These are phyloP conservation scores for Drosophila picticornis DNA, from an alignment of 2,888 invertebrate species.

Conservation along the genomic window DNA sequence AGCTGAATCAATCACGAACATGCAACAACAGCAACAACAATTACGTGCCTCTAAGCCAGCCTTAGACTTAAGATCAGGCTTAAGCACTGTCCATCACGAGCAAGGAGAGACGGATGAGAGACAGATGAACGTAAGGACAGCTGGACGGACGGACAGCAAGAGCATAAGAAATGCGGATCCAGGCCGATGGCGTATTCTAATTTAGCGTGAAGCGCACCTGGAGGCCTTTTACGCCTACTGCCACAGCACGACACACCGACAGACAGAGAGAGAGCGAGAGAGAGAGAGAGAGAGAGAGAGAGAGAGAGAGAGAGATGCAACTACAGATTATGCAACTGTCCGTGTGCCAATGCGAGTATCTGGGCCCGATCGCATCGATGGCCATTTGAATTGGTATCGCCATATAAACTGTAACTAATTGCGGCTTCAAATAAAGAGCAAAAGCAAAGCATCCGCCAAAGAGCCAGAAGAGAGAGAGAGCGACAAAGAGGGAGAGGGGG, in stretches of 20 bases:
- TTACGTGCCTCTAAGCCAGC: slow-evolving; percentile 15
- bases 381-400: slow-evolving; percentile 67
- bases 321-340: slow-evolving; percentile 45
- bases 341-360: slow-evolving; percentile 32
- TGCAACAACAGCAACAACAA: slow-evolving; percentile 4
- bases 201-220: slow-evolving; percentile 85
- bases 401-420: slow-evolving; percentile 84
- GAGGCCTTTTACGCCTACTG: slow-evolving; percentile 82
- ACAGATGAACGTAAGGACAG: background rate
- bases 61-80: slow-evolving; percentile 20
- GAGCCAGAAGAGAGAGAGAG: background rate
- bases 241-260: slow-evolving; percentile 15
- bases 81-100: slow-evolving; percentile 14
- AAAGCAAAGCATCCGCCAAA: slow-evolving; percentile 51
- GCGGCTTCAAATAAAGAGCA: slow-evolving; percentile 83
- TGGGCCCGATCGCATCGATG: slow-evolving; percentile 65
- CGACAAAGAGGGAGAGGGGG: too few species aligned
- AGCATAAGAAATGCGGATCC: slow-evolving; percentile 25
- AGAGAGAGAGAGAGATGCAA: slow-evolving; percentile 2
- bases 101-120: background rate
- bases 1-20: slow-evolving; percentile 67
- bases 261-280: background rate
- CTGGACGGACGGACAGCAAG: slow-evolving; percentile 9
- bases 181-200: slow-evolving; percentile 77
- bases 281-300: slow-evolving; percentile 16